A percentile compares a stretch with the other conserved stretches of the same genome.
phyloP scores from a whole-genome alignment of 2,797 vertebrate genomes.

The Esox masquinongy region DNA sequence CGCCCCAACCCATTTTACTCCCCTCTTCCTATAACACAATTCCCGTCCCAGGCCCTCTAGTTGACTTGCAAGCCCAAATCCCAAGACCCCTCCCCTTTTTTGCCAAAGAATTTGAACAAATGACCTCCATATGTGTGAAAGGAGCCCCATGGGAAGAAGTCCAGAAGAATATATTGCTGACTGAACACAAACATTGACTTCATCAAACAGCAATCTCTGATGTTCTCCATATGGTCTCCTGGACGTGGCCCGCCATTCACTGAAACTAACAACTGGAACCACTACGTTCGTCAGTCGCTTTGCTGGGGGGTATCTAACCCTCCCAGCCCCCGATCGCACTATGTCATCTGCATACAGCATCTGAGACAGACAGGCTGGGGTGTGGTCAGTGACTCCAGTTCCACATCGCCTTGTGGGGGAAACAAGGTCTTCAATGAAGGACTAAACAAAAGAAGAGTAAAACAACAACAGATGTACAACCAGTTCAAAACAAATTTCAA shows the following conservation, averaged over 20 bases:
- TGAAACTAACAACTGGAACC: constrained; percentile 25
- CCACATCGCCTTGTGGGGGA: not conserved
- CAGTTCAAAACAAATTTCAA: not conserved
- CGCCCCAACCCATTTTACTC: not conserved
- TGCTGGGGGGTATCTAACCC: constrained; percentile 45
- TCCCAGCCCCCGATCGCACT: constrained; percentile 20
- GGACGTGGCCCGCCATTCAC: constrained; percentile 42
- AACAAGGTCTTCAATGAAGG: not conserved
- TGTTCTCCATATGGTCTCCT: constrained; percentile 65
- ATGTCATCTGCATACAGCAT: constrained; percentile 15
- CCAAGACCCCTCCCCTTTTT: constrained; percentile 52
- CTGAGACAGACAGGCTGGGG: constrained; percentile 17
- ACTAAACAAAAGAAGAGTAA: not conserved
- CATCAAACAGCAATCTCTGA: constrained; percentile 64
- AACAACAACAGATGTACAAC: not conserved
- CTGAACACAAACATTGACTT: constrained; percentile 69
- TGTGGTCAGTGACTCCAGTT: constrained; percentile 11
- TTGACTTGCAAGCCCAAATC: constrained; percentile 49
- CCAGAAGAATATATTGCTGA: constrained; percentile 69
- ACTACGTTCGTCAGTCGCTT: constrained; percentile 11
- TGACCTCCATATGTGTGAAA: constrained; percentile 71
- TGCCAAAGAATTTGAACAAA: constrained; percentile 67
- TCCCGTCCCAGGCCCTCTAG: constrained; percentile 37
- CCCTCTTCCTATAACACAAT: constrained; percentile 23
- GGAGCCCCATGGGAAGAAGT: constrained; percentile 62